These are phyloP conservation scores for Equus quagga DNA, from an alignment of 2,113 vertebrate genomes.

Conservation along the genomic window DNA sequence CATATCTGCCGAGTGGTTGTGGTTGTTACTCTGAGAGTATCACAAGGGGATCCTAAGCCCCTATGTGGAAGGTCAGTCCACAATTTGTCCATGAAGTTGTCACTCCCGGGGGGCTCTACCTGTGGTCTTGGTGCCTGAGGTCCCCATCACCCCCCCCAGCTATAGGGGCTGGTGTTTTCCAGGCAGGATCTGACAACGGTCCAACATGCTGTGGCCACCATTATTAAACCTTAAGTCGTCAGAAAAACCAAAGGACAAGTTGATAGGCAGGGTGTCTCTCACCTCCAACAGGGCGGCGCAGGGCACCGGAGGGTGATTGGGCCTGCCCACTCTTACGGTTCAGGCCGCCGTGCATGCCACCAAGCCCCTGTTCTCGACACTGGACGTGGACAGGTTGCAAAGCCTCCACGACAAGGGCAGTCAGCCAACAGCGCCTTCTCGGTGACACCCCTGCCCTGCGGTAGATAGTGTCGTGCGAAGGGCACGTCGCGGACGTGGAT, in stretches of 20 bases:
- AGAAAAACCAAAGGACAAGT: background rate
- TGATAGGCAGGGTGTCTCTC: background rate
- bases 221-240: background rate
- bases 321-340: no score
- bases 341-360: accelerated
- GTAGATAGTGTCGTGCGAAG: accelerated
- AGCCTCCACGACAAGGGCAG: accelerated
- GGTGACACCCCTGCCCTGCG: accelerated
- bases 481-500: accelerated
- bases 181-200: background rate
- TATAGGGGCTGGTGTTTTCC: background rate
- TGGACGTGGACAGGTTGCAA: background rate
- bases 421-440: accelerated
- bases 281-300: background rate
- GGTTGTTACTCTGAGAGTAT: background rate
- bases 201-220: background rate
- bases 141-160: no score
- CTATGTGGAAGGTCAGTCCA: background rate
- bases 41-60: accelerated
- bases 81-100: background rate
- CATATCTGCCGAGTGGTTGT: background rate
- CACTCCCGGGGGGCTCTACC: background rate
- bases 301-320: background rate
- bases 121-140: background rate
- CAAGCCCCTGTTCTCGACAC: background rate